Evolutionary conservation across 2,797 vertebrate genomes (phyloP).

Genomic region (Intellagama lesueurii): DNA sequence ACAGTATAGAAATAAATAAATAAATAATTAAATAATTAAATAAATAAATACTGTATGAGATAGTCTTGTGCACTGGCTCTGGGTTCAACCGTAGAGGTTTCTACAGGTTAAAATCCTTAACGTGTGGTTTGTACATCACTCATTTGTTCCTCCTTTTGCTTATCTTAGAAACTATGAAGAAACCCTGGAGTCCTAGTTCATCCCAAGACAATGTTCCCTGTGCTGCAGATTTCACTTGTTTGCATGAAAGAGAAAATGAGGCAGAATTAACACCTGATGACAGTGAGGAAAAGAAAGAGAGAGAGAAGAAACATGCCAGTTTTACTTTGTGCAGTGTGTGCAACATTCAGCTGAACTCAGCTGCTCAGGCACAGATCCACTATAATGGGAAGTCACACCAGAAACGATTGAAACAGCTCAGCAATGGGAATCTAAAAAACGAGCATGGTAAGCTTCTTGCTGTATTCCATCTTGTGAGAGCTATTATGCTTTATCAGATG

Average conservation of each 20-base stretch:
- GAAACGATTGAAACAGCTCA: constrained; percentile 81
- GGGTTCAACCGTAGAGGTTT: background rate
- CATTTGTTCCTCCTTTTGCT: background rate
- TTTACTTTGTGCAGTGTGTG: constrained; percentile 81
- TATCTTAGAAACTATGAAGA: constrained; percentile 64
- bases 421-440: constrained; percentile 71
- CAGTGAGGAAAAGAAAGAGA: constrained; percentile 74
- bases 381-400: constrained; percentile 83
- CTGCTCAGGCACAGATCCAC: constrained; percentile 82
- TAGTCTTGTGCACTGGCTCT: background rate
- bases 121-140: background rate
- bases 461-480: background rate
- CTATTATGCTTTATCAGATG: background rate
- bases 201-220: constrained; percentile 50
- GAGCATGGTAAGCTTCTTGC: constrained; percentile 72
- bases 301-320: constrained; percentile 77
- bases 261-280: constrained; percentile 69
- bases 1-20: no score
- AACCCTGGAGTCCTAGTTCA: constrained; percentile 56
- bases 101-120: background rate
- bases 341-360: constrained; percentile 82
- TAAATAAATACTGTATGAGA: background rate
- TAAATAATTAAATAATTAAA: background rate
- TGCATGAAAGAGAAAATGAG: constrained; percentile 67
- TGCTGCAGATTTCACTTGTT: constrained; percentile 68